phyloP scores from a whole-genome alignment of 2,888 invertebrate species.

The Drosophila siamana region DNA sequence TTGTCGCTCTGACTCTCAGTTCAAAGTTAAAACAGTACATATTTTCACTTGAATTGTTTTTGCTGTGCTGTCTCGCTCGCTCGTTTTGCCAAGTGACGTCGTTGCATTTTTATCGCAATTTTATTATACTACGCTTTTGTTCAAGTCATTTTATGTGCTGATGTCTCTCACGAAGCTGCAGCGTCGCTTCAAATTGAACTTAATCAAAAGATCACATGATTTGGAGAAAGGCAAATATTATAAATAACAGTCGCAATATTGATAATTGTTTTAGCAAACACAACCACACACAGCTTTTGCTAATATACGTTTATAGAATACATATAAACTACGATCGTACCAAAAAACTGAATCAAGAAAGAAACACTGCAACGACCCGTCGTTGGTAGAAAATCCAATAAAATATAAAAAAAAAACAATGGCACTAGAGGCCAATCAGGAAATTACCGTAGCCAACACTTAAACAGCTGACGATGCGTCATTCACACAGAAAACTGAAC shows the following conservation, averaged over 20 bases:
- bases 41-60: slow-evolving; percentile 52
- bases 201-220: slow-evolving; percentile 55
- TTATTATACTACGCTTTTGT: slow-evolving; percentile 16
- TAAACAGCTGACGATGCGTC: slow-evolving; percentile 79
- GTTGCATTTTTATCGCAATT: slow-evolving; percentile 44
- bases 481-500: slow-evolving; percentile 61
- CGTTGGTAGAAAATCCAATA: slow-evolving; percentile 74
- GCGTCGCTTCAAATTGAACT: slow-evolving; percentile 16
- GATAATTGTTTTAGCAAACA: slow-evolving; percentile 41
- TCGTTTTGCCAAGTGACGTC: slow-evolving; percentile 30
- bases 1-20: slow-evolving; percentile 11
- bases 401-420: slow-evolving; percentile 72
- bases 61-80: slow-evolving; percentile 1
- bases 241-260: slow-evolving; percentile 29
- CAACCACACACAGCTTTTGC: slow-evolving; percentile 8
- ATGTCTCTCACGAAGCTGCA: slow-evolving; percentile 10
- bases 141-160: slow-evolving; percentile 15
- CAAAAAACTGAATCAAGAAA: slow-evolving; percentile 10
- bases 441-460: slow-evolving; percentile 66
- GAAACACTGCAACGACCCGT: slow-evolving; percentile 25
- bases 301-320: neutral
- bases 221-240: slow-evolving; percentile 4
- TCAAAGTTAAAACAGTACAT: slow-evolving; percentile 23
- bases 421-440: slow-evolving; percentile 43
- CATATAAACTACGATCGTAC: slow-evolving; percentile 21